These are phyloP conservation scores for Deroplatys truncata DNA, from an alignment of 2,888 invertebrate genomes.

Conservation along the genomic window DNA sequence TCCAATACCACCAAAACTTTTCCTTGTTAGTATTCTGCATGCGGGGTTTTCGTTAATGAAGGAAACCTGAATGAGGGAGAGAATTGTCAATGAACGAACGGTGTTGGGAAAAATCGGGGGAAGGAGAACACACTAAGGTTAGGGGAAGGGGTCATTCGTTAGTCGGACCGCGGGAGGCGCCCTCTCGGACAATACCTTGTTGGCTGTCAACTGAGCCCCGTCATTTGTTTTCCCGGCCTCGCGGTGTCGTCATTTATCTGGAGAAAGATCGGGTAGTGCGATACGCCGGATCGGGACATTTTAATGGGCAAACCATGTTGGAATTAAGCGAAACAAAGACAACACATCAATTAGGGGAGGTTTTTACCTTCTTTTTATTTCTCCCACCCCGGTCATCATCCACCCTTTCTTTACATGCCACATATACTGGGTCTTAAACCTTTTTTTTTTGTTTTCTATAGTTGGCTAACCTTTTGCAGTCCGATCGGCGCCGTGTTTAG, in stretches of 20 bases:
- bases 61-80: not conserved
- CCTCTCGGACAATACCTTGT: conserved; percentile 33
- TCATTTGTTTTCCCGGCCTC: conserved; percentile 12
- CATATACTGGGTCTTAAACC: not conserved
- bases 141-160: conserved; percentile 6
- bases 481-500: not conserved
- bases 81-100: not conserved
- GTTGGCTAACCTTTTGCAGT: not conserved
- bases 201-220: conserved; percentile 31
- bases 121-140: not conserved
- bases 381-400: not conserved
- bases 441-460: not conserved
- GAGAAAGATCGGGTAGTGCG: conserved; percentile 46
- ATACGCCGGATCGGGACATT: conserved; percentile 57
- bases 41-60: not conserved
- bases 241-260: conserved; percentile 32
- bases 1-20: not conserved
- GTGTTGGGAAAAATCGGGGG: not conserved
- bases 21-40: not conserved
- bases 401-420: not conserved
- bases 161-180: conserved; percentile 24
- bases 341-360: conserved; percentile 60
- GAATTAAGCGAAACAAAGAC: conserved; percentile 66
- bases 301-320: conserved; percentile 68
- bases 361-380: conserved; percentile 6